phyloP scores from a whole-genome alignment of 23 tunicate species.

The Diplosoma virens region DNA sequence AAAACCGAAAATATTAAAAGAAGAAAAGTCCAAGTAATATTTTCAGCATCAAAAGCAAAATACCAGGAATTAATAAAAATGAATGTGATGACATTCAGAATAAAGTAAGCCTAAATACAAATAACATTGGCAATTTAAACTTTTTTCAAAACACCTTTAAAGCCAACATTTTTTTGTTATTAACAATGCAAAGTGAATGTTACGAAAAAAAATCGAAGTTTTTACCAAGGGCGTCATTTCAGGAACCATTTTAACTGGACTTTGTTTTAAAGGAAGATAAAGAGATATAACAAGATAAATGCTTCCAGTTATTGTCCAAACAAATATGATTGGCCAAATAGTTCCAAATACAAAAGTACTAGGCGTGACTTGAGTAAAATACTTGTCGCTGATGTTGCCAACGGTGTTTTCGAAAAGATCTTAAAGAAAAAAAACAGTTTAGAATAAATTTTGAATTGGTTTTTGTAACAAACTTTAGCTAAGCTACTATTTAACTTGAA shows the following conservation, averaged over 20 bases:
- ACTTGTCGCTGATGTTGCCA: conserved; percentile 24
- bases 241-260: conserved; percentile 29
- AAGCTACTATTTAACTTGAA: too few species aligned
- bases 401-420: not conserved
- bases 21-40: not conserved
- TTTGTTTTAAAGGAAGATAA: conserved; percentile 11
- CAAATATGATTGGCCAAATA: conserved; percentile 54
- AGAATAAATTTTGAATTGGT: too few species aligned
- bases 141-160: too few species aligned
- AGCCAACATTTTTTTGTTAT: too few species aligned
- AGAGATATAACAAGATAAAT: conserved; percentile 27
- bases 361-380: conserved; percentile 22
- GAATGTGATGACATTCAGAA: not conserved
- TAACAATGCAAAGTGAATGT: too few species aligned
- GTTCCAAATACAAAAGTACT: conserved; percentile 26
- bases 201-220: too few species aligned
- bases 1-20: not conserved
- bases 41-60: conserved; percentile 22
- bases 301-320: conserved; percentile 26
- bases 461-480: too few species aligned
- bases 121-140: too few species aligned
- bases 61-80: not conserved
- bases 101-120: not conserved
- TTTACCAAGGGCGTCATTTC: conserved; percentile 29
- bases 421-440: too few species aligned